A percentile compares a stretch with the other conserved stretches of the same genome.
Conservation (phyloP, 2,113 vertebrate genomes). For the Anolis carolinensis region DNA sequence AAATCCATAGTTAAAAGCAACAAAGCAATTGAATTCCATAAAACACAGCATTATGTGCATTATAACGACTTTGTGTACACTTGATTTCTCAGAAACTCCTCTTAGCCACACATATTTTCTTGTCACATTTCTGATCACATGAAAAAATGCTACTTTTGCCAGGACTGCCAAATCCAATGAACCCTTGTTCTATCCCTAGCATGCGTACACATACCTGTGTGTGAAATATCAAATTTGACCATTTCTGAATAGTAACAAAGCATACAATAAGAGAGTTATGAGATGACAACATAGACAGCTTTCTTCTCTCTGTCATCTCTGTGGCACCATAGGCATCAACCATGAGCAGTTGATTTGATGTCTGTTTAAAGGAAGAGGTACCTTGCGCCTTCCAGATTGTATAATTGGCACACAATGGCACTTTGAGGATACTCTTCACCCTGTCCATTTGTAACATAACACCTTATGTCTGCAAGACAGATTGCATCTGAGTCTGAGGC, state of each 20-base stretch:
- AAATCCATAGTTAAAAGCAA: too few species aligned
- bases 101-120: too few species aligned
- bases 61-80: too few species aligned
- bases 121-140: too few species aligned
- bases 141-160: too few species aligned
- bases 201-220: too few species aligned
- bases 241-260: neutral
- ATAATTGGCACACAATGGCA: neutral
- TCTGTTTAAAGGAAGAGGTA: neutral
- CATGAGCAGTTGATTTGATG: neutral
- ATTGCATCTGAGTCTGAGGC: neutral
- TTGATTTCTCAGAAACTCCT: too few species aligned
- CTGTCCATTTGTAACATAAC: neutral
- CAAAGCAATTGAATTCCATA: too few species aligned
- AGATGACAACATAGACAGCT: neutral
- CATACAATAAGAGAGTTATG: neutral
- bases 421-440: neutral
- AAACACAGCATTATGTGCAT: too few species aligned
- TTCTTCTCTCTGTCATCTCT: neutral
- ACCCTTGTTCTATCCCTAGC: too few species aligned
- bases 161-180: too few species aligned
- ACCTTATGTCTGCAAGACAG: constrained; percentile 8
- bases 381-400: neutral
- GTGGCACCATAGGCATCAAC: neutral
- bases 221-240: neutral